Evolutionary conservation across 2,888 invertebrate genomes (phyloP), one percentile per base, ranked within the genome.

Genomic region (Stenotaenia linearis): DNA sequence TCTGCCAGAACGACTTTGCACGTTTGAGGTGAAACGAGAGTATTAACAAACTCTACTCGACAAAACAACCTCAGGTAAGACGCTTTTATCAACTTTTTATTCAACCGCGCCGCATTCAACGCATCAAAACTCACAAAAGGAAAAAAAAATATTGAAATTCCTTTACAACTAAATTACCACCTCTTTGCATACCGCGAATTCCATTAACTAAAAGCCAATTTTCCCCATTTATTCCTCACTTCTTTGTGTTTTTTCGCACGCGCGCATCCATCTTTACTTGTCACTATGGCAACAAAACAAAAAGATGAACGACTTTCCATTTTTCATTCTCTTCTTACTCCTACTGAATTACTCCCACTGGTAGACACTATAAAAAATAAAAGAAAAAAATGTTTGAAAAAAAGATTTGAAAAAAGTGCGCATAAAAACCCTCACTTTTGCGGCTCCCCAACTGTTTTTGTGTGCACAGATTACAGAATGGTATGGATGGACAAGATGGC

Each of bases 321-420:
- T 61, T 61, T 61, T 61, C 25, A 23, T 61, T 61, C 25, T 61
- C 10, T 61, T 61, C 25, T 25, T 25, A 61, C 61, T 61, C 61
- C 61, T 61, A 61, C 61, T 61, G 61, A 61, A 61, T 61, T 61
- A 61, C 61, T 61, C 61, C 61, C 61, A 61, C 61, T 61, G 61
- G 25, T 61, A 25, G 61, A 25, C 1, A 61, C 9, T 7, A 61
- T 25, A 7, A 61, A 28, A 23, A 9, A 56, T 21, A 56, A 21
- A 61, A 61, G 25, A 61, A 61, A 61, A 61, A 61, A 61, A 28
- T 23, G 23, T 23, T 7, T 1, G 25, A 23, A 28, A 21, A 21
- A 21, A 56, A 56, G 21, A 56, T 21, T 21, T 23, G 23, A 56
- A 56, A 50, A 50, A 50, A 50, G 12, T 4, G 5, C 5, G n/a